Evolutionary conservation across 2,888 invertebrate genomes (phyloP).

Genomic region (Dorcus hopei): DNA sequence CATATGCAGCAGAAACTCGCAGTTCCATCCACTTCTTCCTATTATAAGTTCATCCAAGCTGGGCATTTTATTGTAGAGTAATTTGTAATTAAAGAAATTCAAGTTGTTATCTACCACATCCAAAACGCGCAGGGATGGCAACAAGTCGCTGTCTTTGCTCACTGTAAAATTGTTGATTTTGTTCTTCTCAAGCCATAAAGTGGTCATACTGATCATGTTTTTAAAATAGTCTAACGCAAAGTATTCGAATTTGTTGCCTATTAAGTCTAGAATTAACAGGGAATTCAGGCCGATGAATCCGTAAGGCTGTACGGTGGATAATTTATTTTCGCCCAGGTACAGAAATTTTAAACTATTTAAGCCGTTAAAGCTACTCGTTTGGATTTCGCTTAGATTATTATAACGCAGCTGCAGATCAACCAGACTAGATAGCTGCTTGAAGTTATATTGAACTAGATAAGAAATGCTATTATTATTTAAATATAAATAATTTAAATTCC

Average conservation of each 20-base stretch:
- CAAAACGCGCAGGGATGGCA: conserved; percentile 34
- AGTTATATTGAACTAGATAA: conserved; percentile 42
- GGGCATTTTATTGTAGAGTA: conserved; percentile 38
- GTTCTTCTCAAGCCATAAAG: conserved; percentile 43
- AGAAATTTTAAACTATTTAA: conserved; percentile 41
- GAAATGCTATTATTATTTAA: conserved; percentile 45
- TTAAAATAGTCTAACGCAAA: conserved; percentile 38
- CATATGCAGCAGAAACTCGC: conserved; percentile 43
- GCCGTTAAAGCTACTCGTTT: conserved; percentile 46
- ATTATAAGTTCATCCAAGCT: conserved; percentile 40
- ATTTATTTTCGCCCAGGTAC: conserved; percentile 46
- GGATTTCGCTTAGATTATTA: conserved; percentile 44
- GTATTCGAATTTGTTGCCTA: conserved; percentile 36
- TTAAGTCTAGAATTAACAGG: conserved; percentile 41
- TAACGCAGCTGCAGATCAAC: conserved; percentile 43
- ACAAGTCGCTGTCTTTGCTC: conserved; percentile 32
- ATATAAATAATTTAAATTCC: conserved; percentile 42
- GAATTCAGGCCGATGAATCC: conserved; percentile 44
- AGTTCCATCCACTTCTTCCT: conserved; percentile 40
- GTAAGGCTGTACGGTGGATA: conserved; percentile 41
- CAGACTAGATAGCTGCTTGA: conserved; percentile 42
- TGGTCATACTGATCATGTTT: conserved; percentile 37
- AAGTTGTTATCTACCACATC: conserved; percentile 41
- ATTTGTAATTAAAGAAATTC: conserved; percentile 37
- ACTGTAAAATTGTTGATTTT: conserved; percentile 35